Percentiles rank a stretch among this genome's conserved stretches.
These are phyloP conservation scores for Poecilia picta DNA, from an alignment of 2,797 vertebrate species.

Conservation along the genomic window DNA sequence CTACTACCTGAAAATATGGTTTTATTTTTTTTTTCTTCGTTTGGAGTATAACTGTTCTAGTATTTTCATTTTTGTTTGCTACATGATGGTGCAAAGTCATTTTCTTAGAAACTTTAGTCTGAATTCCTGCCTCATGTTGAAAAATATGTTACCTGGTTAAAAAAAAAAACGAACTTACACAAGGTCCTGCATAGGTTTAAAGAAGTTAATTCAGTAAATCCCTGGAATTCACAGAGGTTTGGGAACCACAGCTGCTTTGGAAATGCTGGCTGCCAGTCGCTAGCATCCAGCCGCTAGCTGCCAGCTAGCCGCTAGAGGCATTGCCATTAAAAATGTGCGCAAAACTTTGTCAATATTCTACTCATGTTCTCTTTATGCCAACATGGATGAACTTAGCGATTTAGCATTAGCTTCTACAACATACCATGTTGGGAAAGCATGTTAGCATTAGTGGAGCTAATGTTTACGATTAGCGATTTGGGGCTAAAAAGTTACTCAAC, in stretches of 20 bases:
- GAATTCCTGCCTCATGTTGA: not conserved
- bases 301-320: too few relatives aligned
- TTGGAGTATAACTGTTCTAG: conserved; percentile 43
- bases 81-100: not conserved
- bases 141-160: not conserved
- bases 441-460: too few relatives aligned
- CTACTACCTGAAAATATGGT: conserved; percentile 20
- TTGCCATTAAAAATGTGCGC: too few relatives aligned
- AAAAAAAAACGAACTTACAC: not conserved
- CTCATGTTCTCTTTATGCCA: too few relatives aligned
- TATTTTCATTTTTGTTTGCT: conserved; percentile 64
- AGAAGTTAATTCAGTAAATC: not conserved
- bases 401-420: too few relatives aligned
- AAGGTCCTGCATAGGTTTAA: not conserved
- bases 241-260: too few relatives aligned
- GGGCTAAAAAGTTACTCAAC: too few relatives aligned
- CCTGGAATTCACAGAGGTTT: not conserved
- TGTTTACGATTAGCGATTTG: too few relatives aligned
- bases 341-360: too few relatives aligned
- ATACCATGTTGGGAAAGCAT: too few relatives aligned
- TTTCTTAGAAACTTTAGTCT: not conserved
- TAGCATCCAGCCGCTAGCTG: too few relatives aligned
- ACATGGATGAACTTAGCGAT: too few relatives aligned
- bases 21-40: conserved; percentile 2
- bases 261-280: not conserved